These are phyloP conservation scores for Festucalex cinctus DNA, from an alignment of 2,113 vertebrate species.

Conservation along the genomic window DNA sequence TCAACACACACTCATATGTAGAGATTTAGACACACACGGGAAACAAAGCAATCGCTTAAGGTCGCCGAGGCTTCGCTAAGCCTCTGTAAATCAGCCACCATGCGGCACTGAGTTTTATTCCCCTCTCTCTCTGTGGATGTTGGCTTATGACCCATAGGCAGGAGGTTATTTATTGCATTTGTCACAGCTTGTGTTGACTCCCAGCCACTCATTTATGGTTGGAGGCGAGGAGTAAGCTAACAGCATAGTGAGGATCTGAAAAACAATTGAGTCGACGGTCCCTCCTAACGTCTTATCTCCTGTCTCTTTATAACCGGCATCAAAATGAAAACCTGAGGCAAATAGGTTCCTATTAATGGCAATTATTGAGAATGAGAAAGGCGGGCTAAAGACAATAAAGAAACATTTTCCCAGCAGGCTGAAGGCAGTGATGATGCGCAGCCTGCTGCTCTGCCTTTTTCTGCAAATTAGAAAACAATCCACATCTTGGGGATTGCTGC, in stretches of 20 bases:
- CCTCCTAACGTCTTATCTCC: constrained; percentile 24
- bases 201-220: constrained; percentile 50
- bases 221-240: constrained; percentile 56
- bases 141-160: constrained; percentile 63
- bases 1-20: constrained; percentile 18
- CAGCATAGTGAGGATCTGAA: constrained; percentile 24
- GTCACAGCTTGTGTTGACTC: constrained; percentile 59
- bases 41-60: constrained; percentile 51
- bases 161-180: constrained; percentile 68
- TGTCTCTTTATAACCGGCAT: constrained; percentile 22
- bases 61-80: constrained; percentile 57
- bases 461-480: constrained; percentile 30
- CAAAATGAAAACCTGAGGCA: constrained; percentile 42
- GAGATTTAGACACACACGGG: constrained; percentile 12
- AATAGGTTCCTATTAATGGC: constrained; percentile 30
- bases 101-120: constrained; percentile 56
- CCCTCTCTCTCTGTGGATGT: constrained; percentile 50
- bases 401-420: constrained; percentile 36
- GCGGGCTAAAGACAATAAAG: constrained; percentile 28
- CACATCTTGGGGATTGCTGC: constrained; percentile 28
- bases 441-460: constrained; percentile 20
- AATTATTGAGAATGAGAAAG: constrained; percentile 22
- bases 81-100: constrained; percentile 68
- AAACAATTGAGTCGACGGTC: constrained; percentile 24
- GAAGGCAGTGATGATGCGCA: constrained; percentile 36